Evolutionary conservation across 2,797 vertebrate genomes (phyloP), one percentile per base, ranked within the genome.

Genomic region (Rhinogobio ventralis): DNA sequence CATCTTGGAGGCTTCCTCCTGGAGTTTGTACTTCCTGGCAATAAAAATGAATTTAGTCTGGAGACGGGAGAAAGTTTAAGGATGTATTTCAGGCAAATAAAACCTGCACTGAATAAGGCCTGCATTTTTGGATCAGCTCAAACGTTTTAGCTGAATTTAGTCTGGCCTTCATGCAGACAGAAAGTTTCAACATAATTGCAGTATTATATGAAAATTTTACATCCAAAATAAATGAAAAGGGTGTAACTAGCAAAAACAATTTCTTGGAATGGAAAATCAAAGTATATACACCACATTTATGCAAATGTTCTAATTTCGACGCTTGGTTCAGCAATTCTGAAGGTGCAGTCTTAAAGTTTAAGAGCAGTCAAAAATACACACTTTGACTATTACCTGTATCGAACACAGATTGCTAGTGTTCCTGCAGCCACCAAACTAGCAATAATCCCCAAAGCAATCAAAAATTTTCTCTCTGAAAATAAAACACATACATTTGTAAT

Each of bases 21-120:
- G 90, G 28, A 90, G 80, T 67, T 87, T 89, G 82, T 89, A 89
- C 84, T 89, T 90, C 81, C 91, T 92, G 87, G 55, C 68, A 45
- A 80, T 7, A 80, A 66, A 77, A n/a, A 78, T 46, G 0, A 36
- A n/a, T 55, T 68, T 19, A 42, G 45, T 55, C 23, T 55, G 2
- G 23, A 25, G 11, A 2, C 36, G 30, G 2, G n/a, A 81, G 23
- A 69, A 69, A 28, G 2, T 72, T 11, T 57, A 42, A 25, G 17
- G 23, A 20, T n/a, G 2, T 53, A 30, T 33, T 30, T 60, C 3
- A 72, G 45, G 14, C 66, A 68, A 69, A 67, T 57, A 39, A 67
- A 17, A 17, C 20, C 11, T 55, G 19, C 33, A 81, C 17, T 55
- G 14, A 68, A 23, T 45, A 28, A 64, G 57, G 53, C 14, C 25